Conservation (phyloP, 2,888 invertebrate genomes). For the Baronia brevicornis region DNA sequence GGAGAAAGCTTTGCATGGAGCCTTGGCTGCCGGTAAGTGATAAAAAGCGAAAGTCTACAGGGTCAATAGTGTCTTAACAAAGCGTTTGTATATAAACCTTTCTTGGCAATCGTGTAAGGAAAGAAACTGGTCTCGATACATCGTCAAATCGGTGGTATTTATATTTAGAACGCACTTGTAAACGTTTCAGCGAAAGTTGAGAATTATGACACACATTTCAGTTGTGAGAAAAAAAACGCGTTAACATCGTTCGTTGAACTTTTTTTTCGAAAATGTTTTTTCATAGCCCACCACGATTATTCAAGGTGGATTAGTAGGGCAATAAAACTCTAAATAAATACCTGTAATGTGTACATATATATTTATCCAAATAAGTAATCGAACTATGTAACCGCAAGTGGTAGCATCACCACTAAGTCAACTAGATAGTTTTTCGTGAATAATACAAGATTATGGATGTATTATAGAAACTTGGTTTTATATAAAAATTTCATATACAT, state of each 20-base stretch:
- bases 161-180: slow-evolving; percentile 8
- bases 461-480: too few relatives aligned
- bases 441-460: too few relatives aligned
- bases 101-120: slow-evolving; percentile 27
- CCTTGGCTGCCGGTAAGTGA: slow-evolving; percentile 35
- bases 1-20: slow-evolving; percentile 59
- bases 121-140: slow-evolving; percentile 62
- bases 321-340: too few relatives aligned
- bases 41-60: slow-evolving; percentile 5
- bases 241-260: slow-evolving; percentile 23
- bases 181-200: slow-evolving; percentile 23
- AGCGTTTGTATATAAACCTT: not conserved
- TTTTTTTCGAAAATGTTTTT: slow-evolving; percentile 18
- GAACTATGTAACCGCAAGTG: too few relatives aligned
- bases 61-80: slow-evolving; percentile 1
- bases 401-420: too few relatives aligned
- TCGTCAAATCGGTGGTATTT: not conserved
- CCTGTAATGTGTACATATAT: too few relatives aligned
- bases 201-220: slow-evolving; percentile 31
- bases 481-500: too few relatives aligned
- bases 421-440: too few relatives aligned
- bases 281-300: too few relatives aligned
- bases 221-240: slow-evolving; percentile 9
- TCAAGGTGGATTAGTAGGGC: too few relatives aligned
- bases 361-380: too few relatives aligned